These are phyloP conservation scores for Xiphias gladius DNA, from an alignment of 2,113 vertebrate species.

Conservation along the genomic window DNA sequence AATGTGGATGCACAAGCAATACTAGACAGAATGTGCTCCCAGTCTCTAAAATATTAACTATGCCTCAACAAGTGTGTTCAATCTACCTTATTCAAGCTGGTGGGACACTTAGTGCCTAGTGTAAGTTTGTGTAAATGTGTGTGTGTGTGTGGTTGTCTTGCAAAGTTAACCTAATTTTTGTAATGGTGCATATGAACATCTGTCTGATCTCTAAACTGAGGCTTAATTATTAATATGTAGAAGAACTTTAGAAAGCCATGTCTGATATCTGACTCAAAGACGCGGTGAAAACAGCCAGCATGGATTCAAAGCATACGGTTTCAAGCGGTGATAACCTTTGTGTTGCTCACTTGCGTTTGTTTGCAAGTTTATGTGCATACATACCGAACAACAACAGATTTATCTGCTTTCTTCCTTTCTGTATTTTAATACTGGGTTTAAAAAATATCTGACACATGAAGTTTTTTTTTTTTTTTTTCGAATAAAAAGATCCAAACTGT, in stretches of 20 bases:
- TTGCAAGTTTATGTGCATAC: neutral
- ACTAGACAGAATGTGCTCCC: slow-evolving; percentile 25
- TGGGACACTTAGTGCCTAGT: neutral
- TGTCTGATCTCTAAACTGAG: slow-evolving; percentile 29
- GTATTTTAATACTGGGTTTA: neutral
- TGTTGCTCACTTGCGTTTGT: slow-evolving; percentile 8
- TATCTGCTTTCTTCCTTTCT: neutral
- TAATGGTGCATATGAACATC: slow-evolving; percentile 1
- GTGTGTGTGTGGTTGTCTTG: neutral
- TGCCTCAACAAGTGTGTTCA: slow-evolving; percentile 43
- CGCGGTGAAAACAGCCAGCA: slow-evolving; percentile 7
- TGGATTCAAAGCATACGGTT: slow-evolving; percentile 22
- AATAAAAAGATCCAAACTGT: neutral
- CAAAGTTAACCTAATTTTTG: slow-evolving; percentile 20
- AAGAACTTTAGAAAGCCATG: slow-evolving; percentile 17
- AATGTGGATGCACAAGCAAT: slow-evolving; percentile 26
- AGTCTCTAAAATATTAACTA: slow-evolving; percentile 62
- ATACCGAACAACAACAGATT: neutral
- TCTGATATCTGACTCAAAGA: slow-evolving; percentile 32
- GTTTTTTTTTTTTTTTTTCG: no score
- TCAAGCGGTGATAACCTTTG: neutral
- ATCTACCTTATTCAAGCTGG: slow-evolving; percentile 21
- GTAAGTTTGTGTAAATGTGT: slow-evolving; percentile 22
- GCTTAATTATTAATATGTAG: slow-evolving; percentile 43
- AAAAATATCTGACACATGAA: neutral